Percentiles rank a stretch among this genome's conserved stretches.
These are phyloP conservation scores for Hafferia zeledoni DNA, from an alignment of 2,797 vertebrate genomes.

Conservation along the genomic window DNA sequence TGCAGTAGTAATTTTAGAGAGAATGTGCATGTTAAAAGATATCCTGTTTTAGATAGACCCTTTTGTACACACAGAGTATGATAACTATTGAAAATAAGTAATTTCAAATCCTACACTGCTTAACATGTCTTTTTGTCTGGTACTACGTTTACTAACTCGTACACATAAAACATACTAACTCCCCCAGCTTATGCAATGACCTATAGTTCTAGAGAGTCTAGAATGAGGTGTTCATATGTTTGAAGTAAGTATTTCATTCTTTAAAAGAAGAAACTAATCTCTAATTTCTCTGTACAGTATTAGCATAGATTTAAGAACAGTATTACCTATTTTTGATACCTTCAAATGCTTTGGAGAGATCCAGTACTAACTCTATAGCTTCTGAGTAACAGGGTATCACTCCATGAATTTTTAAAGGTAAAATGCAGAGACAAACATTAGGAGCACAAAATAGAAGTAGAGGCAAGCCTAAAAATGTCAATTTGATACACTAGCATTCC, in stretches of 20 bases:
- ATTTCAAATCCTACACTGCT: not conserved
- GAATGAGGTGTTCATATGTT: not conserved
- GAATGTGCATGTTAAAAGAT: not conserved
- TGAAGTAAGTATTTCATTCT: not conserved
- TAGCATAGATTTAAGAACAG: not conserved
- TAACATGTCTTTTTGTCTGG: not conserved
- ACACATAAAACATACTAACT: not conserved
- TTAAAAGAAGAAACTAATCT: not conserved
- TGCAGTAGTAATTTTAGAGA: not conserved
- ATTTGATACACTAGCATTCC: not conserved
- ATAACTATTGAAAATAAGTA: not conserved
- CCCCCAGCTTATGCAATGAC: not conserved
- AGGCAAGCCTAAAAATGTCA: not conserved
- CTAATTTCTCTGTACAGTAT: not conserved
- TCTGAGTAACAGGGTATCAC: not conserved
- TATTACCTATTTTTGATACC: not conserved
- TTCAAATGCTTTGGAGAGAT: no score
- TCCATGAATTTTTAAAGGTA: not conserved
- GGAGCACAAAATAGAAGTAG: not conserved
- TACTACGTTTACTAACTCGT: not conserved
- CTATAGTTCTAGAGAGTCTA: not conserved
- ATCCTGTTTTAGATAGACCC: not conserved
- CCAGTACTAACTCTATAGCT: not conserved
- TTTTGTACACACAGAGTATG: not conserved
- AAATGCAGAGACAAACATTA: not conserved